Percentiles rank a stretch among this genome's conserved stretches.
Conservation (phyloP, 2,888 invertebrate species). For the Sphaeridia pumilis region DNA sequence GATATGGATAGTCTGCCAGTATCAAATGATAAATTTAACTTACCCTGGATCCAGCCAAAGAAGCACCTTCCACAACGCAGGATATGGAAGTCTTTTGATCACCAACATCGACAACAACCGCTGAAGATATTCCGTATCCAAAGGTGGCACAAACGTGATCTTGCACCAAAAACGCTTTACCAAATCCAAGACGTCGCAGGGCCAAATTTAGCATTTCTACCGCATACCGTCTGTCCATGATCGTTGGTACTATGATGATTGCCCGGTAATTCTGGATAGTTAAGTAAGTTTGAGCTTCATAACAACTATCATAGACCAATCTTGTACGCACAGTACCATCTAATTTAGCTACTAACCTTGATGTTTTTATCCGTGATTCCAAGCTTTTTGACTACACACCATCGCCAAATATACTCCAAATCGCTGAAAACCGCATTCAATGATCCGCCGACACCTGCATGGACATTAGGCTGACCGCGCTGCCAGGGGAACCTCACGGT, state of each 20-base stretch:
- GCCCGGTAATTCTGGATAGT: constrained; percentile 59
- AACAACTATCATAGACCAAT: neutral
- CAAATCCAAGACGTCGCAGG: constrained; percentile 69
- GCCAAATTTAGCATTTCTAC: constrained; percentile 72
- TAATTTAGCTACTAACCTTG: constrained; percentile 38
- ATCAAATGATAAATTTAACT: constrained; percentile 22
- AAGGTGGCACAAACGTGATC: constrained; percentile 78
- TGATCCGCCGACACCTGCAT: constrained; percentile 71
- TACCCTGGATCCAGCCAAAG: constrained; percentile 71
- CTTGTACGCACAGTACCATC: neutral
- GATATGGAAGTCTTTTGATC: constrained; percentile 92
- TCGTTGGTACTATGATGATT: constrained; percentile 77
- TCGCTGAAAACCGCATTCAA: constrained; percentile 71
- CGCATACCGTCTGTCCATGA: constrained; percentile 72
- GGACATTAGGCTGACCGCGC: constrained; percentile 77
- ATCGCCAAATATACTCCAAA: constrained; percentile 76
- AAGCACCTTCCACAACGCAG: constrained; percentile 92
- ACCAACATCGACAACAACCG: constrained; percentile 89
- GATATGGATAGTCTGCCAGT: neutral
- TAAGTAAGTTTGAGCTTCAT: neutral
- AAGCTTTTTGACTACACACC: constrained; percentile 62
- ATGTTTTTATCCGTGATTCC: constrained; percentile 54
- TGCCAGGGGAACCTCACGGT: constrained; percentile 83
- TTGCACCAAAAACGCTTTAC: constrained; percentile 62
- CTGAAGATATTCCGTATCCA: constrained; percentile 69